phyloP scores from a whole-genome alignment of 2,113 vertebrate genomes.

The Mandrillus leucophaeus region DNA sequence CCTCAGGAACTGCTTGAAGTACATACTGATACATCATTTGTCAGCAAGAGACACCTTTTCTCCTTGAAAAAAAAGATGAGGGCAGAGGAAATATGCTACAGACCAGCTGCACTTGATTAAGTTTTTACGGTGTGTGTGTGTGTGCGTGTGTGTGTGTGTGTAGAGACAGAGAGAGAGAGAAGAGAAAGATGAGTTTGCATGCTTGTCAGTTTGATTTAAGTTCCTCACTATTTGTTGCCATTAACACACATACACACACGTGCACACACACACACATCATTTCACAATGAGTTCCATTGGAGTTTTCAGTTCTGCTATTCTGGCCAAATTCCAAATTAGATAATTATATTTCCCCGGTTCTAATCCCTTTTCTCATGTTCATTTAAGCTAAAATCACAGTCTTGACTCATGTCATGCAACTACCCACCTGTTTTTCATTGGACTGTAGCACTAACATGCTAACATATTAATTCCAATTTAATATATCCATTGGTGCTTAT shows the following conservation, averaged over 20 bases:
- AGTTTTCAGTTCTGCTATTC: not conserved
- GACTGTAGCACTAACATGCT: no score
- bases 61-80: not conserved
- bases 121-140: not conserved
- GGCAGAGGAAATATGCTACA: not conserved
- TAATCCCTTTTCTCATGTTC: not conserved
- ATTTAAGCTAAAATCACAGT: not conserved
- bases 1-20: not conserved
- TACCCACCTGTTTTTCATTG: not conserved
- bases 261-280: not conserved
- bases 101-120: not conserved
- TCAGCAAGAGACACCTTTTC: not conserved
- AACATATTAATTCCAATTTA: not conserved
- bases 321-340: not conserved
- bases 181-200: no score
- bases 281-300: not conserved
- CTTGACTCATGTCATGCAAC: no score
- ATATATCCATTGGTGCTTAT: rapidly evolving
- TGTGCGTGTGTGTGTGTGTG: not conserved
- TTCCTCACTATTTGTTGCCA: not conserved
- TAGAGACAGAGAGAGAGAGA: not conserved
- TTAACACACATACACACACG: not conserved
- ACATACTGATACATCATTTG: not conserved
- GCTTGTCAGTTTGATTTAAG: not conserved
- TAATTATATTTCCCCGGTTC: not conserved